Conservation (phyloP, 92 coral and sea anemone genomes). For the Montipora capitata region DNA sequence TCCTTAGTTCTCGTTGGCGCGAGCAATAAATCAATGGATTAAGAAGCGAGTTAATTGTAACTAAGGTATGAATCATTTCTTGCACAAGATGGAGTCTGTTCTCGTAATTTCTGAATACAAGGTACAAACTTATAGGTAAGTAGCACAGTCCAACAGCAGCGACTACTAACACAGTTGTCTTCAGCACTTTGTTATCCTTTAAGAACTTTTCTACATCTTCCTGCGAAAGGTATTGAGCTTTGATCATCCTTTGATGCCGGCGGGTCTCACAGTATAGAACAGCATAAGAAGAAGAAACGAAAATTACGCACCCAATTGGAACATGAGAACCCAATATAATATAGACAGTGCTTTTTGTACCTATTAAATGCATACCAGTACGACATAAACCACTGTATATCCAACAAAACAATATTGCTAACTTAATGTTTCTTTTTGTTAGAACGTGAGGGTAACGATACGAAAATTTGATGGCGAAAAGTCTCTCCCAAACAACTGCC, state of each 20-base stretch:
- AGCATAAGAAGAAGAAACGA: neutral
- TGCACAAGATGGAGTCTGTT: no score
- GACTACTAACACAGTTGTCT: neutral
- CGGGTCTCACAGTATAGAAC: neutral
- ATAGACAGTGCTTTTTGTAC: neutral
- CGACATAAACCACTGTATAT: neutral
- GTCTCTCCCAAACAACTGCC: no score
- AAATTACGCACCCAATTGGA: neutral
- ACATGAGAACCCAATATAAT: neutral
- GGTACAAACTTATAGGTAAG: neutral
- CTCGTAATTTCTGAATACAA: neutral
- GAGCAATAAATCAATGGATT: conserved; percentile 3
- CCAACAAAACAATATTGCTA: neutral
- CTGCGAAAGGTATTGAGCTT: neutral
- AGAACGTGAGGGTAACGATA: no score
- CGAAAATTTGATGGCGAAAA: no score
- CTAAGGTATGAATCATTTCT: neutral
- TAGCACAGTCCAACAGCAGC: neutral
- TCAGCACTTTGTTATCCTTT: neutral
- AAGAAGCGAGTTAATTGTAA: neutral
- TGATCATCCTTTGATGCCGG: neutral
- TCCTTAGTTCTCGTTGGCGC: neutral
- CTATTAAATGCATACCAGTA: neutral
- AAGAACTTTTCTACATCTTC: neutral
- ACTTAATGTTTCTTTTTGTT: no score